Evolutionary conservation across 2,888 invertebrate species (phyloP).

Genomic region (Bursaphelenchus okinawaensis): DNA sequence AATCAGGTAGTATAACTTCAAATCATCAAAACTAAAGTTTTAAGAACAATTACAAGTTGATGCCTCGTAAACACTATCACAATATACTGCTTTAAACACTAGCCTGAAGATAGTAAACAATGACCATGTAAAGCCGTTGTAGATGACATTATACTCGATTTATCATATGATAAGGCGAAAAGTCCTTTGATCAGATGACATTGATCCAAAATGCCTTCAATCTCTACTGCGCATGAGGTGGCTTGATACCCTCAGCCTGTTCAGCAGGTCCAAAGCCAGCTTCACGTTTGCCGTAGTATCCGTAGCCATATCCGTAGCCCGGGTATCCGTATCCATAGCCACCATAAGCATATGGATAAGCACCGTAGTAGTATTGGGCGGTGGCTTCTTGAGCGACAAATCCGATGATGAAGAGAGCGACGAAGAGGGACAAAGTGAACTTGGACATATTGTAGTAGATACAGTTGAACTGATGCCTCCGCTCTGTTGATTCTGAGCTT

Average conservation of each 20-base stretch:
- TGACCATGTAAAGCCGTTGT: no score
- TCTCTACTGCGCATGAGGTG: no score
- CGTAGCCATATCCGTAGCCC: neutral
- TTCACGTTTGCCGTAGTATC: neutral
- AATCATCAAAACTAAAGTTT: no score
- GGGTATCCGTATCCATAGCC: neutral
- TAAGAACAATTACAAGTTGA: no score
- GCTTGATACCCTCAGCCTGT: neutral
- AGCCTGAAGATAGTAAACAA: no score
- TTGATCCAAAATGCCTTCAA: no score
- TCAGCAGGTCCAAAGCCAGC: neutral
- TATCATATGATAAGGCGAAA: no score
- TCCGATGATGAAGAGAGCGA: constrained; percentile 12
- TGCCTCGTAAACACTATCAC: no score
- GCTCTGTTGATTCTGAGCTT: neutral
- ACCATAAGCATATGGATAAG: neutral
- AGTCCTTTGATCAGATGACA: no score
- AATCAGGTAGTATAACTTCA: no score
- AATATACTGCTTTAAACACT: no score
- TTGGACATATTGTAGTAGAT: constrained; percentile 9
- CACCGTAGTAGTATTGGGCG: constrained; percentile 10
- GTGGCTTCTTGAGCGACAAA: constrained; percentile 8
- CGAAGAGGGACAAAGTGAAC: constrained; percentile 1
- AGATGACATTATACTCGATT: no score
- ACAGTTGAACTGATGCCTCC: neutral